Conservation (phyloP, 1,140 invertebrate species). For the Colletes latitarsis region DNA sequence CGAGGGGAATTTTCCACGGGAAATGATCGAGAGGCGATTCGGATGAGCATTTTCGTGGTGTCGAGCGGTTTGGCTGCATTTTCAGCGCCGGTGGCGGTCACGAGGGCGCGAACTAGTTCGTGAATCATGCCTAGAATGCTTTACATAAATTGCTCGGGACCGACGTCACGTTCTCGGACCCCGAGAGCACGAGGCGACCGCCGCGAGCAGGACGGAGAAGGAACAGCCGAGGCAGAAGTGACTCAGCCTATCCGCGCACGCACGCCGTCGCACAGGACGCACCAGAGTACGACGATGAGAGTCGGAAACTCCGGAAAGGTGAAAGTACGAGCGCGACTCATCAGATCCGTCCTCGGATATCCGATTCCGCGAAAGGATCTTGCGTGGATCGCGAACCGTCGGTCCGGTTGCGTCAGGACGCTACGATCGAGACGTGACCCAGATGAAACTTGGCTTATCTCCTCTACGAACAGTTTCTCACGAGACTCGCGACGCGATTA, state of each 20-base stretch:
- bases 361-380: constrained; percentile 33
- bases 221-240: constrained; percentile 53
- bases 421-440: not conserved
- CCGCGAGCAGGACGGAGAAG: constrained; percentile 12
- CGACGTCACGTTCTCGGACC: constrained; percentile 72
- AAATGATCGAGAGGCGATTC: not conserved
- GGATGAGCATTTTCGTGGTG: constrained; percentile 43
- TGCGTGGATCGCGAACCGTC: not conserved
- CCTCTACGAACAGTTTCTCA: not conserved
- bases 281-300: not conserved
- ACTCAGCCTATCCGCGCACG: constrained; percentile 54
- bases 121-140: constrained; percentile 79
- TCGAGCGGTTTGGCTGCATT: constrained; percentile 59
- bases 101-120: constrained; percentile 80
- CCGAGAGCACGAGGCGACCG: constrained; percentile 45
- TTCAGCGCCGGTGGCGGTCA: constrained; percentile 72
- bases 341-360: constrained; percentile 46
- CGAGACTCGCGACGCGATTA: not conserved
- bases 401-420: not conserved
- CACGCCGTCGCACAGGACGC: constrained; percentile 35
- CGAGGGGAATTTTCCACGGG: not conserved
- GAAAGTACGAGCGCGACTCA: constrained; percentile 59
- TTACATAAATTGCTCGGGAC: constrained; percentile 78
- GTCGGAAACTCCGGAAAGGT: constrained; percentile 55
- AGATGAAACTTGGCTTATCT: not conserved